Evolutionary conservation across 2,888 invertebrate species (phyloP).

Genomic region (Nomada ferruginata): DNA sequence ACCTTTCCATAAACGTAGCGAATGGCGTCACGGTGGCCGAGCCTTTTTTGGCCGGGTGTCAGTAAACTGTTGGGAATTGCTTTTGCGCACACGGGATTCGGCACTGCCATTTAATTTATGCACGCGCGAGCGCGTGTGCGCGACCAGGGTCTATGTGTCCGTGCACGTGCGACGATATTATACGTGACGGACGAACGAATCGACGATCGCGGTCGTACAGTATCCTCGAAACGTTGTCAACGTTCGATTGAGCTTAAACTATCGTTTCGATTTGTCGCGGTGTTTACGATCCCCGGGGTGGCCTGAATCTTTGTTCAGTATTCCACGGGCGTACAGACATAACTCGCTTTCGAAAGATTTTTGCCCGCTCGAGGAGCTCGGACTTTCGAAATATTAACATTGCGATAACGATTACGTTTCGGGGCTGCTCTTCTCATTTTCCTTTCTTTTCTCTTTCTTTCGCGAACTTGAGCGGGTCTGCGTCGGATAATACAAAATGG

Average conservation of each 20-base stretch:
- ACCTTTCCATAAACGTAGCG: constrained; percentile 71
- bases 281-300: neutral
- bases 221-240: constrained; percentile 5
- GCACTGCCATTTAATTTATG: constrained; percentile 59
- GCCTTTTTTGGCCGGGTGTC: constrained; percentile 77
- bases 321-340: neutral
- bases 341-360: neutral
- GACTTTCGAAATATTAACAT: neutral
- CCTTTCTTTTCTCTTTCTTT: too few relatives aligned
- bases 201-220: neutral
- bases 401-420: too few relatives aligned
- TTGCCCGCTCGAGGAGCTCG: too few relatives aligned
- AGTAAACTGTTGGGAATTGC: constrained; percentile 60
- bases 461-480: too few relatives aligned
- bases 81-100: constrained; percentile 55
- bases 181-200: constrained; percentile 45
- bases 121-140: constrained; percentile 43
- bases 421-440: too few relatives aligned
- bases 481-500: neutral
- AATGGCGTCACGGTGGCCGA: constrained; percentile 75
- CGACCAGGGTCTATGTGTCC: constrained; percentile 23
- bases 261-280: neutral
- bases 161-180: constrained; percentile 56
- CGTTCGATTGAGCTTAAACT: neutral
- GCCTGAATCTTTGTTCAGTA: neutral